phyloP scores from a whole-genome alignment of 2,797 vertebrate genomes.

The Garrulus glandarius region DNA sequence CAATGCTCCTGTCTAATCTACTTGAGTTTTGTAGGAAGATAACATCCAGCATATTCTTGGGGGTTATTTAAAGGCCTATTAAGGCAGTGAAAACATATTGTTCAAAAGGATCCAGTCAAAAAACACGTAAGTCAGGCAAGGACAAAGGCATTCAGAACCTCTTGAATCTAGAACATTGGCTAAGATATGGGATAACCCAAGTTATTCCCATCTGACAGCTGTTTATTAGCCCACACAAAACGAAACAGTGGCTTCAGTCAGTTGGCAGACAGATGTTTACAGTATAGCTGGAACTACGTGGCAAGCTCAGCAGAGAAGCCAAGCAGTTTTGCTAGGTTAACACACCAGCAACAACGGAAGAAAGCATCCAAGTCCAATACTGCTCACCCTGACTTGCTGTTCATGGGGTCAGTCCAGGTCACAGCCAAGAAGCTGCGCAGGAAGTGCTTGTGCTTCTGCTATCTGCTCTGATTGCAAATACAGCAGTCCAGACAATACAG shows the following conservation, averaged over 20 bases:
- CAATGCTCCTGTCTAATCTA: background rate
- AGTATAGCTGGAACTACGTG: background rate
- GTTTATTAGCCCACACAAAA: constrained; percentile 4
- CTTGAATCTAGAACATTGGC: background rate
- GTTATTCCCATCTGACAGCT: background rate
- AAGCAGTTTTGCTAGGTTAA: constrained; percentile 16
- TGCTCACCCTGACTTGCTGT: background rate
- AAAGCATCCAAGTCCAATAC: background rate
- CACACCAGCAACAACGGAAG: background rate
- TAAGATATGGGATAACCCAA: background rate
- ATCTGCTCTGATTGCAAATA: constrained; percentile 1
- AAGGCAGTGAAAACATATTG: background rate
- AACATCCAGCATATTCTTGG: background rate
- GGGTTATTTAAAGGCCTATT: background rate
- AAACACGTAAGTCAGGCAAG: background rate
- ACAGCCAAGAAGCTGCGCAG: background rate
- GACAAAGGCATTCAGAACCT: background rate
- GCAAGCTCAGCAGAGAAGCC: background rate
- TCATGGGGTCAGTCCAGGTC: background rate
- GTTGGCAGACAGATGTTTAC: constrained; percentile 30
- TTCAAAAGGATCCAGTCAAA: background rate
- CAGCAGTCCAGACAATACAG: background rate
- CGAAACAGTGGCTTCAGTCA: background rate
- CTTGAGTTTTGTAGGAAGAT: background rate
- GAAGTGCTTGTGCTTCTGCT: background rate